Evolutionary conservation across 2,797 vertebrate species (phyloP), one percentile per base, ranked within the genome.

Genomic region (Myotis myotis): DNA sequence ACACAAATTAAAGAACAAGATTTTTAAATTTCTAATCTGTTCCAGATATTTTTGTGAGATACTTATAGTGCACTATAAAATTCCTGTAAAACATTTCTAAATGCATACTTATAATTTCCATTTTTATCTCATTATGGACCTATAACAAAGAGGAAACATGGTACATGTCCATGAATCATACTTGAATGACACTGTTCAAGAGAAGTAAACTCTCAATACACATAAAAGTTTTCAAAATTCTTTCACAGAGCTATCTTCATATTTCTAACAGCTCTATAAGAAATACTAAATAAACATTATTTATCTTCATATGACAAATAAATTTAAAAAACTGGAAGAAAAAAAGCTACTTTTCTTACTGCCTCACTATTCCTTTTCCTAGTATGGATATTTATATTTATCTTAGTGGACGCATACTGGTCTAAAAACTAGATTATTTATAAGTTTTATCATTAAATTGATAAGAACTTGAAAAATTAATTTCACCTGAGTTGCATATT

Each of bases 361-460:
- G 23, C 8, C 47, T 93, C 4, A 53, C 19, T 87, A 72, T 74
- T 92, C 16, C 19, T 93, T 81, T 96, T 81, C 64, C 44, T 93
- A 89, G 70, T 23, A 3, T 19, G 72, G 22, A 20, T 84, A 94
- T 84, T 84, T 89, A n/a, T 47, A 89, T 23, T 81, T 80, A 70
- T 41, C 41, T 64, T 72, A 66, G 13, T 47, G 28, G 30, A 92
- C 91, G 15, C 88, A 82, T 8, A 47, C 0, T 70, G 17, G 15
- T 44, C 66, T 88, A 87, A 91, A 84, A 80, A 3, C 17, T 41
- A 55, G 25, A 80, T 82, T 78, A 38, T 53, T 87, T 83, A 68
- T 49, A 92, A 94, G 41, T 60, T 75, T 94, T 64, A 91, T 78
- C 23, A 76, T 47, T 91, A 93, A 93, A 82, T 44, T 68, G n/a